A percentile compares a stretch with the other conserved stretches of the same genome.
These are phyloP conservation scores for Canis aureus DNA, from an alignment of 2,113 vertebrate species.

Conservation along the genomic window DNA sequence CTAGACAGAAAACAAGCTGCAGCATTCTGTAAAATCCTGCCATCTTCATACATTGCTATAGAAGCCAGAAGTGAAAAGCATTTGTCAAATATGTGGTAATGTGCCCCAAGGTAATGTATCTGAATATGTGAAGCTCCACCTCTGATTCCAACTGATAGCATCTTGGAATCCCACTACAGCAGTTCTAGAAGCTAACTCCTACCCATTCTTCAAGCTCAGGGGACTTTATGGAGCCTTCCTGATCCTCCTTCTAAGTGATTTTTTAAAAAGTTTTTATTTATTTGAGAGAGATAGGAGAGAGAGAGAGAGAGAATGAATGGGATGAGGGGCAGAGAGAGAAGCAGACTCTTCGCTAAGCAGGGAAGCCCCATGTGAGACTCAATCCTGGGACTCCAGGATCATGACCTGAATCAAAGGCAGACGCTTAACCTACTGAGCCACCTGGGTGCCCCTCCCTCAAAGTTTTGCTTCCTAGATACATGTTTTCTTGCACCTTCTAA, in stretches of 20 bases:
- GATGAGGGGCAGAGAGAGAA: no score
- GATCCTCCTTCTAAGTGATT: no score
- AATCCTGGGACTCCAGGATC: no score
- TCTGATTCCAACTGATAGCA: background rate
- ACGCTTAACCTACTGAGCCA: no score
- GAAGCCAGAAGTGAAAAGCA: background rate
- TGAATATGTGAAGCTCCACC: background rate
- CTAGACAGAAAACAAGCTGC: conserved; percentile 58
- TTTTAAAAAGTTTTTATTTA: no score
- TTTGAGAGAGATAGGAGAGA: no score
- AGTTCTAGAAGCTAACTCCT: background rate
- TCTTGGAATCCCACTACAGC: background rate
- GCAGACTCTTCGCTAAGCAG: no score
- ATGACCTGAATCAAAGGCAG: no score
- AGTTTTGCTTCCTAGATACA: background rate
- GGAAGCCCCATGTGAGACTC: no score
- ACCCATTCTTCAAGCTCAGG: background rate
- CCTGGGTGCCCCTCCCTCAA: background rate
- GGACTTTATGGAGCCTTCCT: background rate
- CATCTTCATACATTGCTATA: background rate
- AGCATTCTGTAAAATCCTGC: background rate
- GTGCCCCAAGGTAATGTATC: background rate
- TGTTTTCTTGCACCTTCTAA: background rate
- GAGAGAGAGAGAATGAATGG: no score
- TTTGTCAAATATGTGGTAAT: background rate